Percentiles rank a stretch among this genome's conserved stretches.
These are phyloP conservation scores for Chaetoderma sp. DNA, from an alignment of 2,888 invertebrate genomes.

Conservation along the genomic window DNA sequence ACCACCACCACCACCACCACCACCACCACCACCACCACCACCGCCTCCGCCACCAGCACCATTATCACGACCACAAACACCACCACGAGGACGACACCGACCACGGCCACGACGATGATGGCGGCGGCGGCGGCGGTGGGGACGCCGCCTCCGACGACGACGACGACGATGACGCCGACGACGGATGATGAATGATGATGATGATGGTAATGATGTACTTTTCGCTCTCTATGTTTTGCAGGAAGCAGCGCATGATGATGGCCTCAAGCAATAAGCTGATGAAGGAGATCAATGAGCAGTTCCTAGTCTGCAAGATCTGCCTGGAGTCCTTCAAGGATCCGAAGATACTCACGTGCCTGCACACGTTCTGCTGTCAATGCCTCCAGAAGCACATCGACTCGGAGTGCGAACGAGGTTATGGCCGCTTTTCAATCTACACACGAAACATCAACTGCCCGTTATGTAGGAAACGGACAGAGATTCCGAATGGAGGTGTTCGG, in stretches of 20 bases:
- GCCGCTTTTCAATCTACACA: constrained; percentile 56
- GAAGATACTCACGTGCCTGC: constrained; percentile 66
- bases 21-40: no score
- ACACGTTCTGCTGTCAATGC: constrained; percentile 67
- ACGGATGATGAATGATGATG: background rate
- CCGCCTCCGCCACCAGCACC: no score
- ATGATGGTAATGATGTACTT: no score
- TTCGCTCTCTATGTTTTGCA: no score
- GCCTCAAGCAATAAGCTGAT: constrained; percentile 59
- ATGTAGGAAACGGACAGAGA: constrained; percentile 65
- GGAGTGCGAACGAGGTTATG: constrained; percentile 51
- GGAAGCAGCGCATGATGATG: constrained; percentile 37
- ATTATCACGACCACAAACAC: no score
- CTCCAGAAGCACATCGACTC: constrained; percentile 65
- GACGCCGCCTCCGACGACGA: no score
- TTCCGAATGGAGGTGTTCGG: constrained; percentile 64
- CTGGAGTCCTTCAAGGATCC: constrained; percentile 63
- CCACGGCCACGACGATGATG: no score
- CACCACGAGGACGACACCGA: no score
- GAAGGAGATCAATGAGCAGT: constrained; percentile 67
- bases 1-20: no score
- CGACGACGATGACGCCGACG: no score
- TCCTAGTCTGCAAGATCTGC: constrained; percentile 67
- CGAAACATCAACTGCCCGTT: constrained; percentile 64
- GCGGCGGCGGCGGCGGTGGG: no score